phyloP scores from a whole-genome alignment of 2,113 vertebrate species.

The Ondatra zibethicus region DNA sequence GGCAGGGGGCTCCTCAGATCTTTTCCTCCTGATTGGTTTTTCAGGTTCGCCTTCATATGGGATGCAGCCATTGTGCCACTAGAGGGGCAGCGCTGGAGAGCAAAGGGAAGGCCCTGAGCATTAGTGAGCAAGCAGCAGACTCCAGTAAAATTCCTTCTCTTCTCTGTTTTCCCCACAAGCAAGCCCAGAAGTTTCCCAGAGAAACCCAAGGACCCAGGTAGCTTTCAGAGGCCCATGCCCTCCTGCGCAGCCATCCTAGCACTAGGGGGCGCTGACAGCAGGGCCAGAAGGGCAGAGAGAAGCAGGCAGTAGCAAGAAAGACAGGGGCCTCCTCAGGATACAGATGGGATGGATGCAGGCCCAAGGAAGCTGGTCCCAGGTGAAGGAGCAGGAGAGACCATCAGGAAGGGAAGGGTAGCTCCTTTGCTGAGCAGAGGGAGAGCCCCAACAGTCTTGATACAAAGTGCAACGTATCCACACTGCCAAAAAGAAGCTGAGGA shows the following conservation, averaged over 20 bases:
- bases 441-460: not conserved
- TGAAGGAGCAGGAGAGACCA: conserved; percentile 65
- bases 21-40: not conserved
- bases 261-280: conserved; percentile 81
- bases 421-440: not conserved
- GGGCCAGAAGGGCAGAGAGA: conserved; percentile 62
- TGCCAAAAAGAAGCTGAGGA: conserved; percentile 25
- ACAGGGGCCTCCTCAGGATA: conserved; percentile 60
- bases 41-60: not conserved
- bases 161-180: not conserved
- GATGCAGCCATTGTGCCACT: not conserved
- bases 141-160: not conserved
- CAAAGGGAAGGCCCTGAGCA: not conserved
- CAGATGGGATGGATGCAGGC: conserved; percentile 23
- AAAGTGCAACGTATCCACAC: not conserved
- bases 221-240: conserved; percentile 30
- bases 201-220: not conserved
- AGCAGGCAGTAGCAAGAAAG: conserved; percentile 26
- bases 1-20: not conserved
- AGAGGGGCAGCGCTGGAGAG: not conserved
- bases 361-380: conserved; percentile 5
- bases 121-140: not conserved
- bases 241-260: conserved; percentile 36
- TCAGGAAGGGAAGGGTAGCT: not conserved
- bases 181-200: conserved; percentile 3